A percentile compares a stretch with the other conserved stretches of the same genome.
phyloP scores from a whole-genome alignment of 2,888 invertebrate species.

The Tetragnatha montana region DNA sequence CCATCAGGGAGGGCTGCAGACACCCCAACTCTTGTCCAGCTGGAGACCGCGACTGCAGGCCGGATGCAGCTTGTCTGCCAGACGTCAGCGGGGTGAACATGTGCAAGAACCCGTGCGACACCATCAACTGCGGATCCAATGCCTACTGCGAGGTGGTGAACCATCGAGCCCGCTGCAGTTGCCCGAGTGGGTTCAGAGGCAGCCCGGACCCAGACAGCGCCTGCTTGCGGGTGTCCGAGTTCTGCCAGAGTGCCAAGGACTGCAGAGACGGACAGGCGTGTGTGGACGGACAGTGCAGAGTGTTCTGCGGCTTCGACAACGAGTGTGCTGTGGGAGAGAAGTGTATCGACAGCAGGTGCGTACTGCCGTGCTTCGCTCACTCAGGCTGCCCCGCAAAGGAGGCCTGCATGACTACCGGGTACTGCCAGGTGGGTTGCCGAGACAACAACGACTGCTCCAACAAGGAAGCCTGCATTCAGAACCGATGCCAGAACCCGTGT shows the following conservation, averaged over 20 bases:
- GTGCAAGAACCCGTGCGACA: constrained; percentile 78
- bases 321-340: constrained; percentile 88
- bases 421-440: constrained; percentile 89
- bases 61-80: constrained; percentile 82
- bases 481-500: constrained; percentile 90
- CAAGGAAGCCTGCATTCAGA: constrained; percentile 87
- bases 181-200: constrained; percentile 86
- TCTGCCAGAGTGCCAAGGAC: constrained; percentile 84
- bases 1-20: constrained; percentile 77
- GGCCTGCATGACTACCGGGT: constrained; percentile 85
- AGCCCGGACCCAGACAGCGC: constrained; percentile 81
- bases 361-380: constrained; percentile 87
- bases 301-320: constrained; percentile 84
- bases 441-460: constrained; percentile 87
- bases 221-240: constrained; percentile 83
- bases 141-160: constrained; percentile 82
- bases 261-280: constrained; percentile 86
- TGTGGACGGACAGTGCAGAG: constrained; percentile 87
- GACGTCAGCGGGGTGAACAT: constrained; percentile 78
- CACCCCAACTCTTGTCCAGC: constrained; percentile 83
- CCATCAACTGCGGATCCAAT: constrained; percentile 85
- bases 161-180: constrained; percentile 87
- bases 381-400: constrained; percentile 87
- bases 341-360: constrained; percentile 87
- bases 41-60: constrained; percentile 74